phyloP scores from a whole-genome alignment of 2,797 vertebrate species.

The Sebastes variabilis region DNA sequence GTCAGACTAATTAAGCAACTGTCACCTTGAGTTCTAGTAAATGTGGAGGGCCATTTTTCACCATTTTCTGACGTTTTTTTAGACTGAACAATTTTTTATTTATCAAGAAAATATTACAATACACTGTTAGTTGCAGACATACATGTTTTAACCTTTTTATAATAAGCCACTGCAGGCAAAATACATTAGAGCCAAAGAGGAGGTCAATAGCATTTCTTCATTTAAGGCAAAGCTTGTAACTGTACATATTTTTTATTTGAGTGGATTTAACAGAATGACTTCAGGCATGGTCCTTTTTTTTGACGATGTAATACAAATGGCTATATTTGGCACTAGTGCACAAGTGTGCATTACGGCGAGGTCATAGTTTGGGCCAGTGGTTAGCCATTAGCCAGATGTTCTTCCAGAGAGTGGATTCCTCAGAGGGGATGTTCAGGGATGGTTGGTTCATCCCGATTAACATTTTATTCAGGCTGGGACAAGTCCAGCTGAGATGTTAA shows the following conservation, averaged over 20 bases:
- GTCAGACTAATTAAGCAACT: background rate
- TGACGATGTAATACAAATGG: background rate
- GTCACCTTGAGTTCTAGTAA: background rate
- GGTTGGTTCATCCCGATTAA: slow-evolving; percentile 38
- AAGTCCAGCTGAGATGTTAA: slow-evolving; percentile 24
- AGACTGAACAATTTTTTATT: background rate
- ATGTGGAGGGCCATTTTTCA: background rate
- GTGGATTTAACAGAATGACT: background rate
- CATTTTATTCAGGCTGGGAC: slow-evolving; percentile 20
- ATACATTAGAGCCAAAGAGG: background rate
- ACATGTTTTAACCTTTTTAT: background rate
- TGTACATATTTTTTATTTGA: background rate
- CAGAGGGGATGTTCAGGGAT: slow-evolving; percentile 11
- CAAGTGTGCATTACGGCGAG: background rate
- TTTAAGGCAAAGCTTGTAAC: background rate
- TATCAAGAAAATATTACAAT: background rate
- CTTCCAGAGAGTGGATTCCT: slow-evolving; percentile 7
- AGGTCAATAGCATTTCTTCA: background rate
- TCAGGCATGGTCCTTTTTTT: background rate
- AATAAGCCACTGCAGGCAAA: background rate
- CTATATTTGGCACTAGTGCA: background rate
- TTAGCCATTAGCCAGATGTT: slow-evolving; percentile 30
- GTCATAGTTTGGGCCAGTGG: slow-evolving; percentile 16
- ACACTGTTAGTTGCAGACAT: background rate
- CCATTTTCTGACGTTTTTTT: background rate